Evolutionary conservation across 2,113 vertebrate species (phyloP).

Genomic region (Dicaeum eximium): DNA sequence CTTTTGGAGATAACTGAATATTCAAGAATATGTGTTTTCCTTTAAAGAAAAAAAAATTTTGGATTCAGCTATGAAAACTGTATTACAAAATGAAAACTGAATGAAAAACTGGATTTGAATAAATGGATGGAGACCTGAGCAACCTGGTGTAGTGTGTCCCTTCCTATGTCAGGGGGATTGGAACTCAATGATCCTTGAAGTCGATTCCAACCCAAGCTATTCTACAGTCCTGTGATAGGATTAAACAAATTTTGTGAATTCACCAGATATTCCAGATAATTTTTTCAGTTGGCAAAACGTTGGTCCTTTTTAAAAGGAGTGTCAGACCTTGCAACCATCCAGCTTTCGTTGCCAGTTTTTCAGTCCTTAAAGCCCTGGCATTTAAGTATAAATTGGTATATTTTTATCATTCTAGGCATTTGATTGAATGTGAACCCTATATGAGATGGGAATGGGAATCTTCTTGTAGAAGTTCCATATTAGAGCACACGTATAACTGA

Average conservation of each 20-base stretch:
- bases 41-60: not conserved
- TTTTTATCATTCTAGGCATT: not conserved
- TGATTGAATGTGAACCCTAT: not conserved
- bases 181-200: not conserved
- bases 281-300: not conserved
- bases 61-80: not conserved
- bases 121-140: not conserved
- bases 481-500: not conserved
- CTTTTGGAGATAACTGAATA: not conserved
- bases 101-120: not conserved
- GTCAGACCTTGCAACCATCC: not conserved
- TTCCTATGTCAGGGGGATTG: accelerated
- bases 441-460: not conserved
- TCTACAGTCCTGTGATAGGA: not conserved
- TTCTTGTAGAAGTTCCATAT: not conserved
- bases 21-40: not conserved
- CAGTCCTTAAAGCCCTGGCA: not conserved
- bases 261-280: not conserved
- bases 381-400: not conserved
- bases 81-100: not conserved
- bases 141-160: not conserved
- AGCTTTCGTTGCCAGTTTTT: not conserved
- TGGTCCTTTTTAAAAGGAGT: not conserved
- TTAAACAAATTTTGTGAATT: not conserved
- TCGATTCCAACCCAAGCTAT: not conserved